phyloP scores from a whole-genome alignment of 2,113 vertebrate species.

The Suricata suricatta region DNA sequence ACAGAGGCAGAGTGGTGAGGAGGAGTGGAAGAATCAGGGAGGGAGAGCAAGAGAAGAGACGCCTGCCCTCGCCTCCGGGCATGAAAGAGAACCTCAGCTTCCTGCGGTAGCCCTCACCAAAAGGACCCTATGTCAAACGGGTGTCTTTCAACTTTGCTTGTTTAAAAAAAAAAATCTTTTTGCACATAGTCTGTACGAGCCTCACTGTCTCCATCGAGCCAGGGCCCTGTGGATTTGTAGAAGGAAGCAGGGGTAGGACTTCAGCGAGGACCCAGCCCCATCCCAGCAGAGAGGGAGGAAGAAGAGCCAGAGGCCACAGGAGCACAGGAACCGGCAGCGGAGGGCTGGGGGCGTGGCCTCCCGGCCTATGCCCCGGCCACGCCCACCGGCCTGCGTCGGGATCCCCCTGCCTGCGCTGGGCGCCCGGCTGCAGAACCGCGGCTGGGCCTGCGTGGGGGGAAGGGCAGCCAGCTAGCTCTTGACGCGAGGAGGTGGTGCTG shows the following conservation, averaged over 20 bases:
- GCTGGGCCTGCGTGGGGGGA: slow-evolving; percentile 58
- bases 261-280: slow-evolving; percentile 66
- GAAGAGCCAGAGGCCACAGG: background rate
- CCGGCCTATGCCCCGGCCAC: background rate
- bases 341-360: slow-evolving; percentile 44
- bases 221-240: slow-evolving; percentile 81
- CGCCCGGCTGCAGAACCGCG: slow-evolving; percentile 64
- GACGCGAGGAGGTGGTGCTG: slow-evolving; percentile 48
- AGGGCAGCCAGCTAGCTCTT: background rate
- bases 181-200: slow-evolving; percentile 88
- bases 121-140: slow-evolving; percentile 85
- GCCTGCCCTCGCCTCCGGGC: slow-evolving; percentile 73
- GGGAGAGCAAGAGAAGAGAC: slow-evolving; percentile 68
- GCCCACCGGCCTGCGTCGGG: background rate
- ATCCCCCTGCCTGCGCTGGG: background rate
- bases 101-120: slow-evolving; percentile 80
- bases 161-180: slow-evolving; percentile 83
- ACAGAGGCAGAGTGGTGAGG: slow-evolving; percentile 72
- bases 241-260: slow-evolving; percentile 67
- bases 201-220: slow-evolving; percentile 84
- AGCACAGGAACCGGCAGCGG: background rate
- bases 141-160: slow-evolving; percentile 88
- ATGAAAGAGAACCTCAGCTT: slow-evolving; percentile 79
- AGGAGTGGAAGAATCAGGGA: slow-evolving; percentile 53
- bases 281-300: slow-evolving; percentile 54